Percentiles rank a stretch among this genome's conserved stretches.
Evolutionary conservation across 2,797 vertebrate species (phyloP).

Genomic region (Peromyscus eremicus): DNA sequence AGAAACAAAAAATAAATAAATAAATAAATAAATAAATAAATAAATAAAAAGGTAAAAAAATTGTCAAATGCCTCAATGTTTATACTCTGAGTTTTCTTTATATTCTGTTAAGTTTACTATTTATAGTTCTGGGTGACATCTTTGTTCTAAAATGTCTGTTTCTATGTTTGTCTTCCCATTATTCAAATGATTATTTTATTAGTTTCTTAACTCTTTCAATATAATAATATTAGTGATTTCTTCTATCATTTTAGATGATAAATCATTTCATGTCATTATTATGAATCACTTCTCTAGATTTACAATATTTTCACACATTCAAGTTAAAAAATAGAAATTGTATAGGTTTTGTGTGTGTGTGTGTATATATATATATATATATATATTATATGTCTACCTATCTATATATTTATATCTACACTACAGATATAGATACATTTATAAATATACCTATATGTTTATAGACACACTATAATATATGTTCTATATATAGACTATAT

Average conservation of each 20-base stretch:
- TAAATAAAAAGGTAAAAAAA: no score
- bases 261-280: neutral
- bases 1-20: no score
- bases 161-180: neutral
- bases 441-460: neutral
- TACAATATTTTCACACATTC: neutral
- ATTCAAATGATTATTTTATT: neutral
- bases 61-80: neutral
- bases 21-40: no score
- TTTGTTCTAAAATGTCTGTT: neutral
- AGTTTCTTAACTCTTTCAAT: neutral
- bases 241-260: neutral
- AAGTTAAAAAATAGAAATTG: neutral
- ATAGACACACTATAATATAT: neutral
- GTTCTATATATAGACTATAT: neutral
- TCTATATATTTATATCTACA: neutral
- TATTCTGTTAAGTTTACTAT: neutral
- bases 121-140: neutral
- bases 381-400: neutral
- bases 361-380: neutral
- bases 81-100: neutral
- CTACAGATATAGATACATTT: neutral
- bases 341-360: neutral
- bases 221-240: neutral
- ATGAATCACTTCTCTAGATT: neutral